Conservation (phyloP, 1,140 invertebrate species). For the Bombus terrestris region DNA sequence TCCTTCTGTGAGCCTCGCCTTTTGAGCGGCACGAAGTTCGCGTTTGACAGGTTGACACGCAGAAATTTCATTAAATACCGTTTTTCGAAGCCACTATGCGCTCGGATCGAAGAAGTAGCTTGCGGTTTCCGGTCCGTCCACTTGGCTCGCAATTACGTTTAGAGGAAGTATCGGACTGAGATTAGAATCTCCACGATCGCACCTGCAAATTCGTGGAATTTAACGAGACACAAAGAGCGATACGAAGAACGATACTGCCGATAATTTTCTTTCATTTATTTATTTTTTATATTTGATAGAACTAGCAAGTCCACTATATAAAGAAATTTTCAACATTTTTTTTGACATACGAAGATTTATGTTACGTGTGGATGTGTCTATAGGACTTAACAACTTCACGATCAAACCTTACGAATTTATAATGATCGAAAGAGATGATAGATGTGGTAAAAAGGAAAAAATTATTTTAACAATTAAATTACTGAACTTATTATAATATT, state of each 20-base stretch:
- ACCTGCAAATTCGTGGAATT: background rate
- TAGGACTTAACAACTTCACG: too few species aligned
- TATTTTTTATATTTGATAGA: too few species aligned
- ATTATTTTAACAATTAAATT: too few species aligned
- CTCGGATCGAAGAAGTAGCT: background rate
- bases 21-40: background rate
- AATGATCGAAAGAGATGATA: too few species aligned
- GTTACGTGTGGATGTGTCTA: too few species aligned
- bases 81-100: background rate
- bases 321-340: too few species aligned
- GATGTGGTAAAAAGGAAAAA: too few species aligned
- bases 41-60: background rate
- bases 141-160: background rate
- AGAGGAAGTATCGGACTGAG: background rate
- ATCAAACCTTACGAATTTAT: too few species aligned
- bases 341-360: too few species aligned
- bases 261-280: too few species aligned
- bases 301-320: too few species aligned
- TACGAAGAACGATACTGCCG: background rate
- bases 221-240: background rate
- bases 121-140: background rate
- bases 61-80: constrained; percentile 27
- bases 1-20: constrained; percentile 18
- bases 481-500: too few species aligned
- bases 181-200: background rate